Percentiles rank a stretch among this genome's conserved stretches.
Conservation (phyloP, 2,113 vertebrate genomes). For the Nestor notabilis region DNA sequence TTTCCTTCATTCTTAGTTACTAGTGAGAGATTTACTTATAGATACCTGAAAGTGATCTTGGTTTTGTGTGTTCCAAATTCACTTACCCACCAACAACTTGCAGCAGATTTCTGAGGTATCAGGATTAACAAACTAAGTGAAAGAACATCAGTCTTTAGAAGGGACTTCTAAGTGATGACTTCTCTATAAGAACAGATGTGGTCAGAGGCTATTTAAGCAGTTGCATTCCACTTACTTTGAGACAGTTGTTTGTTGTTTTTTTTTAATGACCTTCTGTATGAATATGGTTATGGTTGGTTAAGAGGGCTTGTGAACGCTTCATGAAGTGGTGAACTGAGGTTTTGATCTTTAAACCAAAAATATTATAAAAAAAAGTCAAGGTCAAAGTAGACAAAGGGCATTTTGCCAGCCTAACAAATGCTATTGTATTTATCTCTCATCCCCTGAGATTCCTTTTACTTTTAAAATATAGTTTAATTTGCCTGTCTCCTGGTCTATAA, state of each 20-base stretch:
- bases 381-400: background rate
- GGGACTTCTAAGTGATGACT: background rate
- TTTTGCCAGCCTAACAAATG: constrained; percentile 21
- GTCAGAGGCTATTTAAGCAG: background rate
- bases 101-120: background rate
- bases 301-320: background rate
- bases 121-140: background rate
- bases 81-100: background rate
- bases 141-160: background rate
- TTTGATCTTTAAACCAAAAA: constrained; percentile 32
- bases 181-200: background rate
- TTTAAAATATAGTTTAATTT: constrained; percentile 4
- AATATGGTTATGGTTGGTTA: background rate
- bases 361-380: background rate
- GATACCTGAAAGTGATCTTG: background rate
- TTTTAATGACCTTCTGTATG: background rate
- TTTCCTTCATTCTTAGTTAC: background rate
- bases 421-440: constrained; percentile 3
- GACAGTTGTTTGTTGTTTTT: background rate
- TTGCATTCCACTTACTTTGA: background rate
- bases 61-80: background rate
- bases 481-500: background rate
- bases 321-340: background rate
- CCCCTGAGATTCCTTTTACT: background rate
- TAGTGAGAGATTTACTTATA: background rate